Base-by-base conservation (phyloP, 1,140 invertebrate species). In the Brachystomella parvula region DNA sequence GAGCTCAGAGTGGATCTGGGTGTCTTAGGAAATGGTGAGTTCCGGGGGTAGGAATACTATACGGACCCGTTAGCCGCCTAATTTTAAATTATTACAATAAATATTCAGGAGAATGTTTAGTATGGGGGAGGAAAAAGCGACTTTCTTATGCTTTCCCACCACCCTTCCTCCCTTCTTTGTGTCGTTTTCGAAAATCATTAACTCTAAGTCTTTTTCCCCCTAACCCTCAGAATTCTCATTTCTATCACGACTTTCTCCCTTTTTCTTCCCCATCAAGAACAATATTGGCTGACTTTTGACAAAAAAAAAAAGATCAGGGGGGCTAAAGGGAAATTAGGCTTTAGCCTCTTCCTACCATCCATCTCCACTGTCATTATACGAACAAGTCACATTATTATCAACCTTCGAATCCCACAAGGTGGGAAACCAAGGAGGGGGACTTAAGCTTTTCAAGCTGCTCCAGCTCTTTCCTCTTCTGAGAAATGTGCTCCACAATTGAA, bases 331-430 rank as follows among this genome's bases (percentile, higher is more conserved):
- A 60, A 60, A 60, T 60, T 60, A 30, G 29, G 29, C 6, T 32
- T 30, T 29, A 9, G 6, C 24, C 9, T 32, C 58, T 60, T 60
- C 30, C 58, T 3, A n/a, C 9, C 53, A 9, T 24, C 9, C 53
- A 57, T 9, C 28, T 57, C 28, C 53, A 57, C n/a, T 24, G 53
- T 57, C 53, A 57, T 29, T 57, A 57, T 57, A 9, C 28, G n/a
- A n/a, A 53, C 58, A 26, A 9, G 44, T 60, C 58, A 60, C 58
- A 32, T 60, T 60, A 21, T n/a, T n/a, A 53, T 53, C 49, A 53
- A 26, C 49, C 49, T 24, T 24, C 12, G 6, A 53, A 12, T 12
- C 39, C 39, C 39, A 44, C 39, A 44, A 44, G 39, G 39, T 44
- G 39, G 39, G n/a, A n/a, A 44, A n/a, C 9, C 39, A 44, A 44